phyloP scores from a whole-genome alignment of 2,113 vertebrate species.

The Calypte anna region DNA sequence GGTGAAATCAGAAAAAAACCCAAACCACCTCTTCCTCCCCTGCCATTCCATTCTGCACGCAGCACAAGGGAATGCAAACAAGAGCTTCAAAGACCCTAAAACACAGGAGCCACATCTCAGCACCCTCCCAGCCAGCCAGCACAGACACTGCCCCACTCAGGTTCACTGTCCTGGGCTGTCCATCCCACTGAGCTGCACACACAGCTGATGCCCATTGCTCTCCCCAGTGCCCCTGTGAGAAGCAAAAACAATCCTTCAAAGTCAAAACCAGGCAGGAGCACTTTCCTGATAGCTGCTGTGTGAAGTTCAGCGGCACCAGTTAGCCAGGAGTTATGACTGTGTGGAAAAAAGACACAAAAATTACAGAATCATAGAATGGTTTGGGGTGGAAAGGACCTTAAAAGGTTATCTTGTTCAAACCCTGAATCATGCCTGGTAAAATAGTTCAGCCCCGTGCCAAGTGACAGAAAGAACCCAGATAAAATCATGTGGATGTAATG shows the following conservation, averaged over 20 bases:
- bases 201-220: fast-evolving
- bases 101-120: not conserved
- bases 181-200: fast-evolving
- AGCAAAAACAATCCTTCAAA: not conserved
- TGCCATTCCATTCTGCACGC: not conserved
- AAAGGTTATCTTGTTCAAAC: not conserved
- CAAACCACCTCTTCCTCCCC: not conserved
- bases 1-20: conserved; percentile 10
- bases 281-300: not conserved
- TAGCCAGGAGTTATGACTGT: not conserved
- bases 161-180: not conserved
- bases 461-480: not conserved
- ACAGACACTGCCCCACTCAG: not conserved
- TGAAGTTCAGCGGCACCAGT: not conserved
- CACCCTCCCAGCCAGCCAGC: not conserved
- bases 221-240: not conserved
- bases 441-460: not conserved
- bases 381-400: not conserved
- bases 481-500: not conserved
- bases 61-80: not conserved
- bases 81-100: not conserved
- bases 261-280: not conserved
- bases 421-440: not conserved
- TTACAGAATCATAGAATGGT: too few relatives aligned
- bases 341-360: not conserved